These are phyloP conservation scores for Epinotia brunnichana DNA, from an alignment of 2,888 invertebrate genomes.

Conservation along the genomic window DNA sequence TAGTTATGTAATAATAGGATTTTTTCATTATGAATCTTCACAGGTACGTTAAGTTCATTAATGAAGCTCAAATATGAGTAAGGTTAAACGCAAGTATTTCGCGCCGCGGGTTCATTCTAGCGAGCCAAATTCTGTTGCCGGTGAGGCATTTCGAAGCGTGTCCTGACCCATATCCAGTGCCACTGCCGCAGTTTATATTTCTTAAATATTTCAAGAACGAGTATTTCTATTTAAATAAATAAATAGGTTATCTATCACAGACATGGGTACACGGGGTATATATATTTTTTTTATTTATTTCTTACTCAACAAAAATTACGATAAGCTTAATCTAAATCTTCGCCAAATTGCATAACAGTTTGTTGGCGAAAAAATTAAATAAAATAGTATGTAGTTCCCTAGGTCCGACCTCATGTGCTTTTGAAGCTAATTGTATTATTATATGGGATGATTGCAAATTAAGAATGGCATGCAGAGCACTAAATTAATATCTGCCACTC, in stretches of 20 bases:
- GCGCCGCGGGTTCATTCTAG: background rate
- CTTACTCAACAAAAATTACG: no score
- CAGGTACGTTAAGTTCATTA: background rate
- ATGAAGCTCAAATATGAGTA: constrained; percentile 1
- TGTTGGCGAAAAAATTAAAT: no score
- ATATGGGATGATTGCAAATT: background rate
- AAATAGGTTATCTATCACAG: no score
- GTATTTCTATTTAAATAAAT: background rate
- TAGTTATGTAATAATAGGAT: constrained; percentile 54
- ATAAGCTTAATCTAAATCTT: no score
- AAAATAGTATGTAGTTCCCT: background rate
- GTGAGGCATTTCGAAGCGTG: constrained; percentile 20
- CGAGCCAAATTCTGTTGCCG: constrained; percentile 8
- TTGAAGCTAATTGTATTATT: no score
- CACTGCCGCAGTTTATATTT: constrained; percentile 14
- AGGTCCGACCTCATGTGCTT: background rate
- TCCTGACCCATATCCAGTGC: constrained; percentile 12
- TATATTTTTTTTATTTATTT: no score
- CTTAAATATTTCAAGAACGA: background rate
- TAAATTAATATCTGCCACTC: background rate
- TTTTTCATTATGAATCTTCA: constrained; percentile 31
- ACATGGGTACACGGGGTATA: no score
- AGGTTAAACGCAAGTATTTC: background rate
- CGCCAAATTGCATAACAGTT: no score
- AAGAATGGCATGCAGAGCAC: background rate